Percentiles rank a stretch among this genome's conserved stretches.
phyloP scores from a whole-genome alignment of 2,888 invertebrate species.

The Congeria kusceri region DNA sequence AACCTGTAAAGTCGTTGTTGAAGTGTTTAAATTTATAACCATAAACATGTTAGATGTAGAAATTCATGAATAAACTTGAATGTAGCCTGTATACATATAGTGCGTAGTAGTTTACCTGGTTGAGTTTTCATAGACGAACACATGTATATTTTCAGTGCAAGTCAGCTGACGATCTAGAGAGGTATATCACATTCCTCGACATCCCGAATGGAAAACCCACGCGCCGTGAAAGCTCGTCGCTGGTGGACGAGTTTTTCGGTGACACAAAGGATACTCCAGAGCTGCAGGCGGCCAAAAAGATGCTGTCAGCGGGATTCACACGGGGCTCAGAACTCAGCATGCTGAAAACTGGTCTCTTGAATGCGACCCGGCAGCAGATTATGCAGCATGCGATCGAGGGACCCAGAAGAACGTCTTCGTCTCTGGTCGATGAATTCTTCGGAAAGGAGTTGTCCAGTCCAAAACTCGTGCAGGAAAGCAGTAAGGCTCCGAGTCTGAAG shows the following conservation, averaged over 20 bases:
- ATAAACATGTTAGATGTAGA: too few species aligned
- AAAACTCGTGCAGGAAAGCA: slow-evolving; percentile 34
- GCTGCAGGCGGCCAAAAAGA: slow-evolving; percentile 68
- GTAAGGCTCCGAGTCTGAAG: slow-evolving; percentile 31
- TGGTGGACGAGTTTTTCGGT: slow-evolving; percentile 89
- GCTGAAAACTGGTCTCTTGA: slow-evolving; percentile 65
- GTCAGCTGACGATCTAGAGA: slow-evolving; percentile 89
- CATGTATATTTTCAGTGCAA: slow-evolving; percentile 62
- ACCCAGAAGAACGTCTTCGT: slow-evolving; percentile 72
- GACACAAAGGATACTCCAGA: slow-evolving; percentile 72
- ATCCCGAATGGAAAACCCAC: slow-evolving; percentile 85
- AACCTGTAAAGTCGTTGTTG: too few species aligned
- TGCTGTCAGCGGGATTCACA: slow-evolving; percentile 57
- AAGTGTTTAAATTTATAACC: too few species aligned
- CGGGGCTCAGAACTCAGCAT: slow-evolving; percentile 54
- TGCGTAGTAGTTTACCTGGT: not conserved
- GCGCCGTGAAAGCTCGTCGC: slow-evolving; percentile 88
- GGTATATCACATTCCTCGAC: slow-evolving; percentile 87
- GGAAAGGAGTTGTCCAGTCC: slow-evolving; percentile 50
- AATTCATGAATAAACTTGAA: too few species aligned
- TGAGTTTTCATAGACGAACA: too few species aligned
- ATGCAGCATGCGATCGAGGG: slow-evolving; percentile 58
- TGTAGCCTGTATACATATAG: slow-evolving; percentile 1
- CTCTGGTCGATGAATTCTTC: slow-evolving; percentile 75
- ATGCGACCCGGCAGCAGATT: slow-evolving; percentile 65